Evolutionary conservation across 2,797 vertebrate species (phyloP).

Genomic region (Rhinophrynus dorsalis): DNA sequence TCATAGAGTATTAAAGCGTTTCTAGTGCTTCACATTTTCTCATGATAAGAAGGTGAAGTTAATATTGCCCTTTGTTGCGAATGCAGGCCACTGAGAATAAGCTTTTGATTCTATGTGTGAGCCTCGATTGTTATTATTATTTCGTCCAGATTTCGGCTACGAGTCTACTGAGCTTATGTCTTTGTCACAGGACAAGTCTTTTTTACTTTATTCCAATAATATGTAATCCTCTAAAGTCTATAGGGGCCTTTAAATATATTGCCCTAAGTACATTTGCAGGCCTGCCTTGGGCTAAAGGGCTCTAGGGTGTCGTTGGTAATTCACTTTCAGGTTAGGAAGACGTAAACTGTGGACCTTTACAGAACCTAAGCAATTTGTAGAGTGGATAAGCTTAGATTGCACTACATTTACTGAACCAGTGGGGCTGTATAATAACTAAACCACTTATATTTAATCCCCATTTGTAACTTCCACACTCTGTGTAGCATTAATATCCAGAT

Average conservation of each 20-base stretch:
- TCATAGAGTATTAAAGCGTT: too few relatives aligned
- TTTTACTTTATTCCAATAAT: conserved; percentile 37
- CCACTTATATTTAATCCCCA: not conserved
- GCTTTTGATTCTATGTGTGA: not conserved
- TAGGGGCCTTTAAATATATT: conserved; percentile 25
- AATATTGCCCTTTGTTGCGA: conserved; percentile 26
- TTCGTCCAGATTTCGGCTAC: conserved; percentile 20
- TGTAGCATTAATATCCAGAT: not conserved
- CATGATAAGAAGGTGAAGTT: not conserved
- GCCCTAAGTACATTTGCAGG: conserved; percentile 14
- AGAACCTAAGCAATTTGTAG: conserved; percentile 21
- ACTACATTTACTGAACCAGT: not conserved
- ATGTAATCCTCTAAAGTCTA: conserved; percentile 25
- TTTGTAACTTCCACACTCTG: not conserved
- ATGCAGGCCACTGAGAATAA: not conserved
- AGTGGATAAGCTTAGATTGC: conserved; percentile 12
- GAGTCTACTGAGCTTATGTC: conserved; percentile 25
- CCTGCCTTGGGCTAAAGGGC: not conserved
- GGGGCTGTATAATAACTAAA: not conserved
- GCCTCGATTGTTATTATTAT: conserved; percentile 23
- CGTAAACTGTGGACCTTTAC: conserved; percentile 22
- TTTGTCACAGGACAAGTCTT: conserved; percentile 29
- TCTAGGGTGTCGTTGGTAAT: conserved; percentile 14
- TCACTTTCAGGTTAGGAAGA: conserved; percentile 26
- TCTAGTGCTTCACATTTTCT: conserved; percentile 11